Conservation (phyloP, 2,888 invertebrate species). For the Lamellibrachia satsuma region DNA sequence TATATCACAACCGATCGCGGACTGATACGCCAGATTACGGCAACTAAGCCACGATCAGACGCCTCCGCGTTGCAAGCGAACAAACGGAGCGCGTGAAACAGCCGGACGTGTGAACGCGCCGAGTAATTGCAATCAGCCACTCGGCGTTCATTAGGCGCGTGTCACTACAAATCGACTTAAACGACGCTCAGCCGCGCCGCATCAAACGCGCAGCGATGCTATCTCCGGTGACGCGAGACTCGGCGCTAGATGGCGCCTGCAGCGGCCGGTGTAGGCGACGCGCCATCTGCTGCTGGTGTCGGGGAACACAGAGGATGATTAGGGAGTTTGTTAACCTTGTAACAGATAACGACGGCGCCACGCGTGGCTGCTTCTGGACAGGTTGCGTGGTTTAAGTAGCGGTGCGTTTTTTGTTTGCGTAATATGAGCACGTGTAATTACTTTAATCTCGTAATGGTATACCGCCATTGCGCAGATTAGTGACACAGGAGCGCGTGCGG, state of each 20-base stretch:
- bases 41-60: neutral
- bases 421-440: neutral
- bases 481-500: neutral
- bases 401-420: neutral
- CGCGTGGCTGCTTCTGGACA: neutral
- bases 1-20: neutral
- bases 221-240: neutral
- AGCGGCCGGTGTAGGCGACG: neutral
- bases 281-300: neutral
- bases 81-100: neutral
- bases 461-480: neutral
- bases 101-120: neutral
- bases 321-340: neutral
- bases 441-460: neutral
- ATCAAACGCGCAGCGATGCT: neutral
- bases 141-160: neutral
- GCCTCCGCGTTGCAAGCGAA: neutral
- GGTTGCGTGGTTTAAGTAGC: neutral
- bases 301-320: neutral
- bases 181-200: neutral
- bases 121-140: neutral
- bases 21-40: neutral
- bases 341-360: neutral
- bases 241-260: neutral
- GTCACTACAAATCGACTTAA: conserved; percentile 12